Conservation (phyloP, 2,113 vertebrate species). For the Ptychochromis oligacanthus region DNA sequence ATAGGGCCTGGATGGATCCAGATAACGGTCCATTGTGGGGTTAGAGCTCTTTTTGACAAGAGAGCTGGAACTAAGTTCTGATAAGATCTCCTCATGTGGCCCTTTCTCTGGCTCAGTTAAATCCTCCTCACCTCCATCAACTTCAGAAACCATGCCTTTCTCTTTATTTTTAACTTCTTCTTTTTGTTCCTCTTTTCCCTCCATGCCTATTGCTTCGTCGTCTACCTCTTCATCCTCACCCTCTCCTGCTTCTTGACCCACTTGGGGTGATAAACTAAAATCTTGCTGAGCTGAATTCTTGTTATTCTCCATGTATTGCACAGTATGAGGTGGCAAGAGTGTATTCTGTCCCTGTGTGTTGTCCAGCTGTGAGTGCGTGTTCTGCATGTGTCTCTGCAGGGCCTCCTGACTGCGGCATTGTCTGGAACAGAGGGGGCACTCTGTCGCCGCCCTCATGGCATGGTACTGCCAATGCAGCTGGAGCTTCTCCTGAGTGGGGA, state of each 20-base stretch:
- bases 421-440: conserved; percentile 97
- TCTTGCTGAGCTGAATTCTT: conserved; percentile 91
- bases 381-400: conserved; percentile 96
- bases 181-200: conserved; percentile 68
- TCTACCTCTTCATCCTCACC: conserved; percentile 88
- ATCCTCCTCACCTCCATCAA: conserved; percentile 84
- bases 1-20: conserved; percentile 96
- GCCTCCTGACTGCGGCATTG: conserved; percentile 97
- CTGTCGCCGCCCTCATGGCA: conserved; percentile 96
- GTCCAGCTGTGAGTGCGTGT: conserved; percentile 84
- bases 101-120: conserved; percentile 85
- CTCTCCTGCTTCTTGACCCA: conserved; percentile 90
- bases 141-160: conserved; percentile 83
- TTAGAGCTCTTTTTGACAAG: conserved; percentile 90
- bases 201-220: conserved; percentile 81
- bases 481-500: conserved; percentile 96
- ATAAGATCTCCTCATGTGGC: conserved; percentile 85
- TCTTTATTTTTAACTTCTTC: conserved; percentile 86
- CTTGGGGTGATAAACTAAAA: conserved; percentile 85
- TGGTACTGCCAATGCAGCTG: conserved; percentile 98
- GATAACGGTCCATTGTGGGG: conserved; percentile 96
- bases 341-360: conserved; percentile 89
- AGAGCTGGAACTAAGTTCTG: conserved; percentile 85
- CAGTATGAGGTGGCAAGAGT: conserved; percentile 65
- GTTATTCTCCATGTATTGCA: conserved; percentile 82